Percentiles rank a stretch among this genome's conserved stretches.
phyloP scores from a whole-genome alignment of 1,140 invertebrate species.

The Pogonomyrmex barbatus region DNA sequence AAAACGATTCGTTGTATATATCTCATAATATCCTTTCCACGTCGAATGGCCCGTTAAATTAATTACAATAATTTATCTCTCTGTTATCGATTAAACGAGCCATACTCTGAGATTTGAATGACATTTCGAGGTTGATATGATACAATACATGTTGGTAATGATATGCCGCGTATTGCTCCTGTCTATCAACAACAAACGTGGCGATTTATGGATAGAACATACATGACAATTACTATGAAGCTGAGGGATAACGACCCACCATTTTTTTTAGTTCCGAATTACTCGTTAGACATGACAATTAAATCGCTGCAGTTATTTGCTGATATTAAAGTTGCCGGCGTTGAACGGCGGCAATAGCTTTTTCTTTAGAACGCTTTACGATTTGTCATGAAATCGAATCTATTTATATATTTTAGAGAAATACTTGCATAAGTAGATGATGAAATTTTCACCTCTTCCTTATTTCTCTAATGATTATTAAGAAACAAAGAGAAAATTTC shows the following conservation, averaged over 20 bases:
- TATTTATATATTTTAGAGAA: not conserved
- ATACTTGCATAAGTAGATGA: slow-evolving; percentile 11
- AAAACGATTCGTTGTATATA: not conserved
- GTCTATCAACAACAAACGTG: not conserved
- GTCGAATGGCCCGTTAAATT: slow-evolving; percentile 43
- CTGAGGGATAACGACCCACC: not conserved
- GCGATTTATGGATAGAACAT: not conserved
- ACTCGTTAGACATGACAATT: slow-evolving; percentile 12
- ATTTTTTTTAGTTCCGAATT: slow-evolving; percentile 16
- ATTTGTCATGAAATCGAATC: slow-evolving; percentile 42
- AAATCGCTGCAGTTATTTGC: not conserved
- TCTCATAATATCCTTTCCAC: slow-evolving; percentile 16
- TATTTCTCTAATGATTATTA: not conserved
- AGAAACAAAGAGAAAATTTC: not conserved
- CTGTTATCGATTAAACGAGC: slow-evolving; percentile 35
- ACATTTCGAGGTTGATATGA: slow-evolving; percentile 36
- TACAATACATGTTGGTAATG: not conserved
- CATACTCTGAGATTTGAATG: not conserved
- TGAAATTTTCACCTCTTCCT: slow-evolving; percentile 11
- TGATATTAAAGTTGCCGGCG: not conserved
- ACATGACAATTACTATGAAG: slow-evolving; percentile 21
- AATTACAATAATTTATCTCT: slow-evolving; percentile 62
- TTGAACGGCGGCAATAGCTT: not conserved
- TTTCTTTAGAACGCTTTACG: not conserved
- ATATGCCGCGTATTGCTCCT: not conserved